These are phyloP conservation scores for Temnopleurus reevesii DNA, from an alignment of 53 echinoderm and acorn worm species.

Conservation along the genomic window DNA sequence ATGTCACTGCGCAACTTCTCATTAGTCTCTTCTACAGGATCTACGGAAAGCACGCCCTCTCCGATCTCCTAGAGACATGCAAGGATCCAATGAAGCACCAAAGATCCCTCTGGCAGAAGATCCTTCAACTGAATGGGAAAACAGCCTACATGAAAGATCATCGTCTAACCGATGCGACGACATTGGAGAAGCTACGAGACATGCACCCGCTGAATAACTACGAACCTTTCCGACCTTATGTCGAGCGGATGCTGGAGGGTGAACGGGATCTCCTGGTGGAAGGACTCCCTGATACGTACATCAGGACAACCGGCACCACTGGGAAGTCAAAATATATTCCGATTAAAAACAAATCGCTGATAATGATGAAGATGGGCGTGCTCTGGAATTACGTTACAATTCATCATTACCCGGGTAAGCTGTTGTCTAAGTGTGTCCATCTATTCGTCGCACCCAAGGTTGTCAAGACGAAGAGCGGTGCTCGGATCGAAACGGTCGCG, in stretches of 20 bases:
- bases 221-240: conserved; percentile 64
- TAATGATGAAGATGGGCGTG: background rate
- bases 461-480: conserved; percentile 39
- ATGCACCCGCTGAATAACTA: conserved; percentile 70
- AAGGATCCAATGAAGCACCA: conserved; percentile 63
- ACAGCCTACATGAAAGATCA: conserved; percentile 65
- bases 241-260: conserved; percentile 70
- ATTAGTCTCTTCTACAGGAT: background rate
- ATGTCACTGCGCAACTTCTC: background rate
- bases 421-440: conserved; percentile 41
- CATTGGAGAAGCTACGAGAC: conserved; percentile 59
- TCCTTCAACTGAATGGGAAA: conserved; percentile 54
- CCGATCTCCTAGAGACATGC: background rate
- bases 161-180: conserved; percentile 57
- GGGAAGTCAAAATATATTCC: conserved; percentile 73
- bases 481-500: background rate
- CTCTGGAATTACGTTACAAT: background rate
- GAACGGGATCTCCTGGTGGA: conserved; percentile 66
- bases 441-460: conserved; percentile 30
- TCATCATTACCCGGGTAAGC: background rate
- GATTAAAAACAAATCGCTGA: background rate
- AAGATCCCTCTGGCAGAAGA: conserved; percentile 54
- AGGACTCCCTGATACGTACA: conserved; percentile 50
- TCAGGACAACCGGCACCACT: conserved; percentile 74
- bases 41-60: background rate